Evolutionary conservation across 2,113 vertebrate genomes (phyloP).

Genomic region (Otocyon megalotis): DNA sequence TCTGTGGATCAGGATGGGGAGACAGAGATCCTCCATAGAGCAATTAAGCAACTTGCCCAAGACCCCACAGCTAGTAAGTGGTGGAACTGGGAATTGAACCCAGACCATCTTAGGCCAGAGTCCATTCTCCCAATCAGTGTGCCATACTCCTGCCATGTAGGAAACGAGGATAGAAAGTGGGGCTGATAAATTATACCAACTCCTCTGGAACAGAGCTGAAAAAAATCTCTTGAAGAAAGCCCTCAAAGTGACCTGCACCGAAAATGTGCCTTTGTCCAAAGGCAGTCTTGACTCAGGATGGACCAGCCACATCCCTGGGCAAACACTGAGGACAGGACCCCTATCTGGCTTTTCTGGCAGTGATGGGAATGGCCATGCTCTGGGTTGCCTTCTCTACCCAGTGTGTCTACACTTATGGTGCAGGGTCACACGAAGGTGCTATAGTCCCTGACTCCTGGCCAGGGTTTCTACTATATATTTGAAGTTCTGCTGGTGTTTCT

Average conservation of each 20-base stretch:
- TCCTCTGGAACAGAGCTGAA: not conserved
- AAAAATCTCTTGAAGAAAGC: not conserved
- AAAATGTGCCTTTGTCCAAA: not conserved
- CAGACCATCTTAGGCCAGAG: not conserved
- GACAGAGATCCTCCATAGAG: not conserved
- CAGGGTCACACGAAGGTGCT: rapidly evolving
- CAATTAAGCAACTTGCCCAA: not conserved
- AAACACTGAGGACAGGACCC: rapidly evolving
- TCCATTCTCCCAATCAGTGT: not conserved
- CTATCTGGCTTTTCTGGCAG: not conserved
- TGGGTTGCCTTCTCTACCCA: not conserved
- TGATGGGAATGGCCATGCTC: rapidly evolving
- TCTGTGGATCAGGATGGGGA: not conserved
- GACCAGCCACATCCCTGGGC: too few relatives aligned
- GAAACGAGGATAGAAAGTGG: not conserved
- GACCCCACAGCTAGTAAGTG: not conserved
- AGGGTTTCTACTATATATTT: not conserved
- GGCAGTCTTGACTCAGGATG: not conserved
- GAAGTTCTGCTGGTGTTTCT: not conserved
- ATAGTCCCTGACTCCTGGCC: rapidly evolving
- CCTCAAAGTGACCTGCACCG: not conserved
- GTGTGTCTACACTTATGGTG: not conserved
- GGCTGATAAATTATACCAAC: not conserved
- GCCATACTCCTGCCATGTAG: not conserved
- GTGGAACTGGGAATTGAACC: not conserved